Evolutionary conservation across 2,113 vertebrate species (phyloP), one percentile per base, ranked within the genome.

Genomic region (Sturnus vulgaris): DNA sequence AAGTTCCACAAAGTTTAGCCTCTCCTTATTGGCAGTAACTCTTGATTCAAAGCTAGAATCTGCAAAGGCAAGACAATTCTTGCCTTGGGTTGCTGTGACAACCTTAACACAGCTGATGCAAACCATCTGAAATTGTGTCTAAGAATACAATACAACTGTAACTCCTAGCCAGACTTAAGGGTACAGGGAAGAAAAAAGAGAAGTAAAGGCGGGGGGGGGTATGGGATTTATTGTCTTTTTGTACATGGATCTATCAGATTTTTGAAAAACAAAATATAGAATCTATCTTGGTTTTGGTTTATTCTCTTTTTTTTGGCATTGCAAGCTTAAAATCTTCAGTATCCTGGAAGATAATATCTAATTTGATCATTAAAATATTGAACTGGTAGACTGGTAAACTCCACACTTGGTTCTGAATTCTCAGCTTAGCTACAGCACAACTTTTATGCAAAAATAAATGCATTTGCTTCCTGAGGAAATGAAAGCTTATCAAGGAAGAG

Each of bases 71-170:
- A 96, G 61, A 88, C 71, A 95, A 84, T 92, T 85, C 83, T 90
- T 81, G 68, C 52, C 60, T 91, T 71, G 40, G 60, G 93, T 96
- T 97, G 91, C 96, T 95, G 94, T 97, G 96, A 90, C 95, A 97
- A 96, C 86, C 77, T 89, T 80, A 86, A 81, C 86, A 69, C 35
- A 63, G 68, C 49, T 88, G 50, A 66, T 91, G 25, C 1, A 18
- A 83, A 79, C 60, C 71, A 86, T 56, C 68, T 81, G 88, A 92
- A 90, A 81, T 46, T 81, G 35, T 56, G 40, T 68, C 64, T 40
- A 56, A 92, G 86, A 90, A 64, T 56, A 84, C n/a, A 80, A 64
- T 85, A 53, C 35, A 72, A 60, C 13, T 49, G 11, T 33, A 91
- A 33, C 23, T 76, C 60, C 23, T 73, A 84, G 37, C 7, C 64